Conservation (phyloP, 1,140 invertebrate genomes). For the Drosophila watanabei region DNA sequence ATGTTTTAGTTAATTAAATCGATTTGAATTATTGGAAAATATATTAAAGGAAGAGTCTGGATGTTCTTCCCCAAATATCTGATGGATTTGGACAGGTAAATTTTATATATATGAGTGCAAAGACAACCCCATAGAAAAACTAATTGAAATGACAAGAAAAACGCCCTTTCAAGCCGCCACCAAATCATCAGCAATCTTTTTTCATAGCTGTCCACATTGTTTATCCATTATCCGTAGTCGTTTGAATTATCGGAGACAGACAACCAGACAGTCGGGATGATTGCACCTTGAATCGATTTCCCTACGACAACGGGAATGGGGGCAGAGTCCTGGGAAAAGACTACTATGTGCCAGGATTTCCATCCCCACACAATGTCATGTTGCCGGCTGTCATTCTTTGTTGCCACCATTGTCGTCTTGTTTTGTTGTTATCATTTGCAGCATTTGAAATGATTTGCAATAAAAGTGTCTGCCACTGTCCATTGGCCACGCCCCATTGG, state of each 20-base stretch:
- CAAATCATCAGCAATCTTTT: constrained; percentile 12
- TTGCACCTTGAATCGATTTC: constrained; percentile 54
- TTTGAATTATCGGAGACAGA: constrained; percentile 34
- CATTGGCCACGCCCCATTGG: constrained; percentile 79
- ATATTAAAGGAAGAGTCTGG: no score
- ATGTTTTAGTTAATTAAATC: no score
- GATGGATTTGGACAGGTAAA: no score
- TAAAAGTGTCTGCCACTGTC: constrained; percentile 78
- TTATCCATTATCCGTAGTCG: constrained; percentile 40
- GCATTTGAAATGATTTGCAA: constrained; percentile 83
- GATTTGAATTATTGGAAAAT: no score
- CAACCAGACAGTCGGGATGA: constrained; percentile 37
- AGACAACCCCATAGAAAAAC: no score
- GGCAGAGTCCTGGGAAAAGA: not conserved
- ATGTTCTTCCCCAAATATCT: not conserved
- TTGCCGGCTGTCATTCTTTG: constrained; percentile 56
- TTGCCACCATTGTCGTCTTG: constrained; percentile 38
- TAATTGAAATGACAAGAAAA: not conserved
- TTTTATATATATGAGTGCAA: not conserved
- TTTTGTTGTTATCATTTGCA: constrained; percentile 76
- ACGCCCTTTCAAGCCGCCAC: not conserved
- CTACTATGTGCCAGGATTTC: not conserved
- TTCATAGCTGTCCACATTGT: constrained; percentile 7
- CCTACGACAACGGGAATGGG: constrained; percentile 16
- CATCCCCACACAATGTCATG: constrained; percentile 64